Conservation (phyloP, 2,113 vertebrate genomes). For the Thermophis baileyi region DNA sequence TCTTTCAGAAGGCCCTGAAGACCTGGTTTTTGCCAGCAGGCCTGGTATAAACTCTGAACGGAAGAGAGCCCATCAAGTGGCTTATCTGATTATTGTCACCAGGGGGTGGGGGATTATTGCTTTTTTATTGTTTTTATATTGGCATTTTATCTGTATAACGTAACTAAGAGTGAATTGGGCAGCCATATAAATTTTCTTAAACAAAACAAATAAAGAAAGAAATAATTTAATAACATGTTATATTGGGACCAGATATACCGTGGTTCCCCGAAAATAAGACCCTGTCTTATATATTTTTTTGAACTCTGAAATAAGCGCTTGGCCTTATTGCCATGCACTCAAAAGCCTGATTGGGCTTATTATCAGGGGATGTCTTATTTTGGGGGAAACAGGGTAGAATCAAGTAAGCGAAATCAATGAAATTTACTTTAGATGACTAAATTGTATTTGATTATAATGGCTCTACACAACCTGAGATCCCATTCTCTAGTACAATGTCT, state of each 20-base stretch:
- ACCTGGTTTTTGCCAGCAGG: not conserved
- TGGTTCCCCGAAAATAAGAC: no score
- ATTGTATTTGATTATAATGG: not conserved
- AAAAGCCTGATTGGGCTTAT: no score
- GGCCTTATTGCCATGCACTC: no score
- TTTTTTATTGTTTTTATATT: not conserved
- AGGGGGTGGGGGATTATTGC: not conserved
- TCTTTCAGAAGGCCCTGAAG: not conserved
- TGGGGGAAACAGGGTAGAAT: no score
- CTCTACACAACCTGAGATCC: not conserved
- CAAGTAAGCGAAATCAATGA: not conserved
- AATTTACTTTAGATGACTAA: not conserved
- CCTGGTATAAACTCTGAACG: not conserved
- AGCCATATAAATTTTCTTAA: not conserved
- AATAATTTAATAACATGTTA: not conserved
- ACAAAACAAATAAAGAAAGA: not conserved
- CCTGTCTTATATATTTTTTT: no score
- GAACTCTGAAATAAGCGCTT: no score
- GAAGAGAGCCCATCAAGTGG: not conserved
- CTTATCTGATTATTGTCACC: not conserved
- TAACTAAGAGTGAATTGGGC: not conserved
- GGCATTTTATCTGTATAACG: not conserved
- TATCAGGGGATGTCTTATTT: no score
- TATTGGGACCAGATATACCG: no score
- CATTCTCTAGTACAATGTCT: not conserved